Base-by-base conservation (phyloP, 2,888 invertebrate species). In the Clistopyga incitator region DNA sequence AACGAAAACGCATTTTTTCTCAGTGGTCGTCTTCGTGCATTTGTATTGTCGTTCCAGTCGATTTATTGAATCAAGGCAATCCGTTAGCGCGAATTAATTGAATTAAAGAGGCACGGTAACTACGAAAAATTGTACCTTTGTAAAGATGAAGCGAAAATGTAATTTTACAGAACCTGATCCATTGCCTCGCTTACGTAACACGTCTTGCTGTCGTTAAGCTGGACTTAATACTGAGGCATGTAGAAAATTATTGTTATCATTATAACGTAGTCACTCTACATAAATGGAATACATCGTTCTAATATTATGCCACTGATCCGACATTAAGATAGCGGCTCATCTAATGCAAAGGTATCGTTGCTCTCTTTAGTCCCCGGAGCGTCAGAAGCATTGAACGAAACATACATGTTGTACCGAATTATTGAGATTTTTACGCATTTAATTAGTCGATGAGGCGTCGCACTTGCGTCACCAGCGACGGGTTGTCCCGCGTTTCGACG, bases 281-380 rank as follows among this genome's bases (percentile, higher is more conserved):
- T 54, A 50, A 38, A 59, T 47, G 59, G 23, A 52, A 70, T n/a
- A 67, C 18, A n/a, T 72, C 25, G 59, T 78, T 23, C 23, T 29
- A 78, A 78, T 82, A 47, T 74, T 75, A 52, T 82, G 54, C 34
- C 47, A 68, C n/a, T 70, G 52, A 68, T 70, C 68, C 25, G 54
- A 64, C 59, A 34, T 52, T 13, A 38, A 64, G 15, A 71, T 38
- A 59, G 18, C 50, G 47, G 15, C 11, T 65, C 54, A 52, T 29
- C 34, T 18, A 25, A 20, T 2, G n/a, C 23, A 15, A 11, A 47
- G 15, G 45, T 11, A 25, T 10, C 10, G 15, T n/a, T 29, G 15
- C 15, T 6, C 34, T 54, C 20, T 34, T 68, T 1, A 18, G n/a
- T 18, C 52, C 20, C 65, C 38, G 42, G 11, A 11, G 45, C 29